Conservation (phyloP, 2,113 vertebrate genomes). For the Laticauda colubrina region DNA sequence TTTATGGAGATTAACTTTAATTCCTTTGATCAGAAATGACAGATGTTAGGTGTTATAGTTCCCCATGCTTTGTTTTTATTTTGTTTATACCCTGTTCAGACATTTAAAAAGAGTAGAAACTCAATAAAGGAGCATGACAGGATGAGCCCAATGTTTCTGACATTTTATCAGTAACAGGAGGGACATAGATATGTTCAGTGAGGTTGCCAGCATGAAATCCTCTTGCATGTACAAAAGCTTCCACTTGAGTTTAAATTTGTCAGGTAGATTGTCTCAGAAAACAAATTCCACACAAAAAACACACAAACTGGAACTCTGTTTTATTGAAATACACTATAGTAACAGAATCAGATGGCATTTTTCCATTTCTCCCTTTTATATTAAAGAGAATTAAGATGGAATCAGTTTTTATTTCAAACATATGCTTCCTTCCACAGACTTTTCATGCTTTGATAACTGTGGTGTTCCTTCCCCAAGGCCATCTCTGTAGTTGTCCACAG, state of each 20-base stretch:
- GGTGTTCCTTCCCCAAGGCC: background rate
- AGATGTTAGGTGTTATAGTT: background rate
- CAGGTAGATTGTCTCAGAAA: background rate
- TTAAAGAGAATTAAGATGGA: background rate
- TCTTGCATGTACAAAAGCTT: background rate
- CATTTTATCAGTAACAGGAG: background rate
- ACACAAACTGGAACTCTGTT: background rate
- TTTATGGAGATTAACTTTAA: background rate
- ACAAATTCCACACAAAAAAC: background rate
- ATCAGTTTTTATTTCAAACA: background rate
- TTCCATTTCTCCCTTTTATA: background rate
- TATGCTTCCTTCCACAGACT: background rate
- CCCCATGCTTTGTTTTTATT: background rate
- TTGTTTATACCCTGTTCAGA: background rate
- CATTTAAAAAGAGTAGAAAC: background rate
- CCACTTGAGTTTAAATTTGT: background rate
- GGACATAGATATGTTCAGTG: background rate
- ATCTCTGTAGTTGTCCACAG: background rate
- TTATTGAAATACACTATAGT: background rate
- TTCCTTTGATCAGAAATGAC: background rate
- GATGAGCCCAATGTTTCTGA: background rate
- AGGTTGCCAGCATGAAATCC: background rate
- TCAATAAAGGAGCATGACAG: background rate
- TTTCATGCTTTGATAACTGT: background rate
- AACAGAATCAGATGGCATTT: background rate